Evolutionary conservation across 2,113 vertebrate genomes (phyloP).

Genomic region (Pteronura brasiliensis): DNA sequence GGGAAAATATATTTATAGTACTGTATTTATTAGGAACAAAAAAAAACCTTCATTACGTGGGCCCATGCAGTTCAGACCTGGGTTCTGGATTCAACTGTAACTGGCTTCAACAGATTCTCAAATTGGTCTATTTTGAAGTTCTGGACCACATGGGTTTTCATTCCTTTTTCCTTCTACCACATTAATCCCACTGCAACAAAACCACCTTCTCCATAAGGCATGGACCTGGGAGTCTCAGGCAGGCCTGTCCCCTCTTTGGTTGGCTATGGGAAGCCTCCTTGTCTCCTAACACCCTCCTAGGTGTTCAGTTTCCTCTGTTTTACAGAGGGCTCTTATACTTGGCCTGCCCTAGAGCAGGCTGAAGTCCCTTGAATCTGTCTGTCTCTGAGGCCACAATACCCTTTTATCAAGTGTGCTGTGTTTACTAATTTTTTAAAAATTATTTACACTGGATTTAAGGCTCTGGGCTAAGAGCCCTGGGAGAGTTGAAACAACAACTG

Average conservation of each 20-base stretch:
- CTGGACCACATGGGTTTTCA: not conserved
- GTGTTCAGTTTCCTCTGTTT: not conserved
- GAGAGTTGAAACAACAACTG: not conserved
- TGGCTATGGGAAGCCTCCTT: no score
- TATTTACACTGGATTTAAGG: not conserved
- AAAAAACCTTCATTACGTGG: not conserved
- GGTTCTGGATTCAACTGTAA: not conserved
- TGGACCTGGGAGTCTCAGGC: not conserved
- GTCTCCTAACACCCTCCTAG: not conserved
- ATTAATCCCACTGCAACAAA: not conserved
- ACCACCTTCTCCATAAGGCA: not conserved
- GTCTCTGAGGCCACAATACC: not conserved
- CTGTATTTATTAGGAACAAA: not conserved
- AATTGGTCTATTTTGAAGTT: not conserved
- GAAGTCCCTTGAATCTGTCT: not conserved
- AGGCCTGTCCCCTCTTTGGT: not conserved
- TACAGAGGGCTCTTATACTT: not conserved
- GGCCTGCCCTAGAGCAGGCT: not conserved
- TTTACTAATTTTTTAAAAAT: not conserved
- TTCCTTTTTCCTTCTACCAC: not conserved
- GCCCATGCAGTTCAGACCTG: not conserved
- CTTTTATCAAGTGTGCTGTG: not conserved
- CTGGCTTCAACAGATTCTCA: not conserved
- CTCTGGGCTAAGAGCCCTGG: not conserved
- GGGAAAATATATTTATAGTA: not conserved